These are phyloP conservation scores for Emmelina monodactyla DNA, from an alignment of 2,888 invertebrate genomes.

Conservation along the genomic window DNA sequence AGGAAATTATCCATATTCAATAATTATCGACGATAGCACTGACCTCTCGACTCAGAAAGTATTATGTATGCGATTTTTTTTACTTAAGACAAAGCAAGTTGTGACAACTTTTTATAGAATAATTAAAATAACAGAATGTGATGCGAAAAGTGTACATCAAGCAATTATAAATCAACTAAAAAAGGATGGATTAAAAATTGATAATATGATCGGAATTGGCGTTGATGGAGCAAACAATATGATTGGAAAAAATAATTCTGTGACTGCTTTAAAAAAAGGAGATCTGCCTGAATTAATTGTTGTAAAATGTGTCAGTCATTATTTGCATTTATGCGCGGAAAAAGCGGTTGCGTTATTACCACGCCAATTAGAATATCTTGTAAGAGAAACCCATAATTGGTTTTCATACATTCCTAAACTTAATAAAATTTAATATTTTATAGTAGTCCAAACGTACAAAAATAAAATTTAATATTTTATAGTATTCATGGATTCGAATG, in stretches of 20 bases:
- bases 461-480: too few relatives aligned
- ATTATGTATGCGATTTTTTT: slow-evolving; percentile 5
- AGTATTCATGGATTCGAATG: too few relatives aligned
- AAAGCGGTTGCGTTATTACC: slow-evolving; percentile 12
- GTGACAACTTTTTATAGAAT: slow-evolving; percentile 6
- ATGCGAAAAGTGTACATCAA: slow-evolving; percentile 8
- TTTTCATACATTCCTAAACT: too few relatives aligned
- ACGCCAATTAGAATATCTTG: slow-evolving; percentile 10
- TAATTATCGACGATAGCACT: slow-evolving; percentile 24
- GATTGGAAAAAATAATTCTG: slow-evolving; percentile 14
- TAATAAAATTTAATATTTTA: too few relatives aligned
- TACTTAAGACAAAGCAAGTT: slow-evolving; percentile 5
- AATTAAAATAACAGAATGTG: slow-evolving; percentile 6
- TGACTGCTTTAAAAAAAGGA: slow-evolving; percentile 13
- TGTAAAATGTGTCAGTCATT: slow-evolving; percentile 10
- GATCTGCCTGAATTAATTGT: slow-evolving; percentile 10
- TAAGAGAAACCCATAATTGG: slow-evolving; percentile 10
- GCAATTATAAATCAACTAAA: slow-evolving; percentile 3
- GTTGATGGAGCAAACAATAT: slow-evolving; percentile 12
- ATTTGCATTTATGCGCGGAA: slow-evolving; percentile 14
- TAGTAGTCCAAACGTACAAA: too few relatives aligned
- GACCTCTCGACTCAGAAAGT: slow-evolving; percentile 14
- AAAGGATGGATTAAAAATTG: slow-evolving; percentile 8
- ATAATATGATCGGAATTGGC: slow-evolving; percentile 11
- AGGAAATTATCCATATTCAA: slow-evolving; percentile 20